Base-by-base conservation (phyloP, 1,140 invertebrate species). In the Galleria mellonella region DNA sequence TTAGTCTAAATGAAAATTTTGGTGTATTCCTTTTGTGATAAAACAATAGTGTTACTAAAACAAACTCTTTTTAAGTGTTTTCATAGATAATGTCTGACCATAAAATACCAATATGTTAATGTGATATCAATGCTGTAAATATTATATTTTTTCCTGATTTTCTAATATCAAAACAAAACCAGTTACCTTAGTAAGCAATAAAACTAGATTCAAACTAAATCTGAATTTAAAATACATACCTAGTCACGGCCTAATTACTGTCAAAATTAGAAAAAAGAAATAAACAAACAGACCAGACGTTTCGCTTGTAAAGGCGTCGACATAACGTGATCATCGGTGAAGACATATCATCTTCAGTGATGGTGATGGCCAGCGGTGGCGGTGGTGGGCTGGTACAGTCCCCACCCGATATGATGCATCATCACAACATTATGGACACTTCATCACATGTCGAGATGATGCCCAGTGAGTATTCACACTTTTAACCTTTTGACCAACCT, bases 361-460 rank as follows among this genome's bases (percentile, higher is more conserved):
- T 84, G 77, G 81, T 84, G 63, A 84, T 84, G 81, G 81, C 81
- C 62, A 82, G 77, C 56, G 81, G 77, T 2, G 71, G 71, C 37
- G 81, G 77, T 77, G 79, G 79, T 55, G 81, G 77, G 62, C 78
- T 84, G 66, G 74, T 84, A 48, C 81, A 84, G 74, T 84, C 81
- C 77, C 81, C 81, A 77, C 81, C 81, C 31, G 81, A 84, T 42
- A 84, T 84, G 81, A 62, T 84, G 58, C 81, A 84, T 66, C 79
- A 83, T 45, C 81, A 84, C 54, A 78, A 72, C 54, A 79, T 84
- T 41, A 84, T 84, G 81, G 81, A 84, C 44, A 84, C 81, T 5
- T 84, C 81, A 7, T 79, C 77, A 29, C 81, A 84, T 50, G 81
- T 84, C 7, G 81, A 84, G 52, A 84, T 84, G 72, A 84, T 84